phyloP scores from a whole-genome alignment of 1,140 invertebrate species.

The Macrobrachium nipponense region DNA sequence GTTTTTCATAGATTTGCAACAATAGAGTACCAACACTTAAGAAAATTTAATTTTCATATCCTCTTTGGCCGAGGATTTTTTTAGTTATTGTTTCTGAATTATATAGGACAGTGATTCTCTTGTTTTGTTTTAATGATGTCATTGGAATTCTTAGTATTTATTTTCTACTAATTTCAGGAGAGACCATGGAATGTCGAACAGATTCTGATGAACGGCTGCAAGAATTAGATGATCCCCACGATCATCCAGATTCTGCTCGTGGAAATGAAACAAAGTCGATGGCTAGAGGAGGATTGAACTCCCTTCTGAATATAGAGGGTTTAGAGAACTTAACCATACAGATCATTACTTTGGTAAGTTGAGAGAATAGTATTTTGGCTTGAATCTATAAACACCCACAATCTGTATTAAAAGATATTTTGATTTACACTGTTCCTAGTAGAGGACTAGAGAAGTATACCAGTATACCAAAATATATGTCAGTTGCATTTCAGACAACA shows the following conservation, averaged over 20 bases:
- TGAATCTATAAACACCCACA: background rate
- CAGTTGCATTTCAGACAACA: no score
- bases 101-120: background rate
- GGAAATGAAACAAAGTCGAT: conserved; percentile 21
- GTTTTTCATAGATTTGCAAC: no score
- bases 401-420: background rate
- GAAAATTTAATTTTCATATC: no score
- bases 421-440: background rate
- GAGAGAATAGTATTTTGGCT: background rate
- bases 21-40: no score
- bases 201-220: conserved; percentile 58
- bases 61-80: background rate
- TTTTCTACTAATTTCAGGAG: conserved; percentile 31
- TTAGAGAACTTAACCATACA: conserved; percentile 56
- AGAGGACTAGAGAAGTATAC: no score
- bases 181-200: conserved; percentile 60
- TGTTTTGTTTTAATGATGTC: no score
- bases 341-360: conserved; percentile 54
- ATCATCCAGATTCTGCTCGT: conserved; percentile 22
- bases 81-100: background rate
- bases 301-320: conserved; percentile 47
- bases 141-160: background rate
- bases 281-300: conserved; percentile 17
- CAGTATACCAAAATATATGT: no score
- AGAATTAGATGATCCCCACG: conserved; percentile 37